Evolutionary conservation across 2,113 vertebrate species (phyloP), one percentile per base, ranked within the genome.

Genomic region (Mellivora capensis): DNA sequence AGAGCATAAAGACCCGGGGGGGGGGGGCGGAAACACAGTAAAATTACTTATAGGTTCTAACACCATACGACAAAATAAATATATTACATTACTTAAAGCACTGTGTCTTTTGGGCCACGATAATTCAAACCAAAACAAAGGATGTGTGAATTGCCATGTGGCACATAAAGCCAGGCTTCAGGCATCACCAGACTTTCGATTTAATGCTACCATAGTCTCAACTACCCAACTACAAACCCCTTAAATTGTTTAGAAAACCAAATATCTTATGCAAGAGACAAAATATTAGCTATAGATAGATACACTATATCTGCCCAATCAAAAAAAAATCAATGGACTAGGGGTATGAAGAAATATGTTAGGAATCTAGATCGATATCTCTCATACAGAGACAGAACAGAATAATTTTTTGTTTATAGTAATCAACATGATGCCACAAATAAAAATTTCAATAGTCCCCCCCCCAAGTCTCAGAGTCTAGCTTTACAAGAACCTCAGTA

Each of bases 371-470:
- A 97, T 98, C 93, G 86, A 95, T 97, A 97, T 86, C 47, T 69
- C 42, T 90, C 93, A 89, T 71, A 94, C 82, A 97, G 93, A 93
- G 67, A 88, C 49, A 93, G 49, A 97, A 93, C 31, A 93, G 61
- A 94, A 80, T 91, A 64, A 64, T 34, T 94, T 97, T 96, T 97
- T 91, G 94, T 93, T 94, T 97, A 83, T 91, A 94, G 93, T 96
- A 94, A 97, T 97, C 90, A 97, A 97, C 91, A 61, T 83, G 94
- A 96, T 82, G 57, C 86, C 91, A 94, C 86, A 98, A 94, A 91
- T 95, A 93, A 89, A 97, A 91, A 47, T 64, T 54, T 87, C 42
- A 90, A 52, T 87, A 61, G 34, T 57, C 20, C 20, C 90, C 57
- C 31, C 67, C 39, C 29, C 37, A 97, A 80, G 91, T 69, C 54